Base-by-base conservation (phyloP, 1,140 invertebrate genomes). In the Agrypnia vestita region DNA sequence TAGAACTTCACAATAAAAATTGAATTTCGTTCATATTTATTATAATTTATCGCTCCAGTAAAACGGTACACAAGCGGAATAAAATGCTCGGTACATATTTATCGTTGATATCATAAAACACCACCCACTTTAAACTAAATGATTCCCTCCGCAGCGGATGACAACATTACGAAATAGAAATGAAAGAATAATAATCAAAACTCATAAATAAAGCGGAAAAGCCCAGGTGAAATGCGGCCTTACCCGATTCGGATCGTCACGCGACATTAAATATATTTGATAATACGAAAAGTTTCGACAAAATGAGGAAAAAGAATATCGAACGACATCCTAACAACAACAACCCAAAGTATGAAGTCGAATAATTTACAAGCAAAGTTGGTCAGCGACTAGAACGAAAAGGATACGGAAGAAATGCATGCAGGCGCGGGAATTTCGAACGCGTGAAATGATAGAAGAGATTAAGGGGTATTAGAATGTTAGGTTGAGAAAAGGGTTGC, bases 161-260 rank as follows among this genome's bases (percentile, higher is more conserved):
- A 59, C 21, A 59, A 59, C 21, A 17, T 59, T 59, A 19, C 15
- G 15, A 59, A 59, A 59, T 59, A 59, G 15, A 59, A 59, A 59
- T 21, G 55, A 12, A 59, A n/a, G 6, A 8, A 17, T 8, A 21
- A 10, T 59, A 19, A 59, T 59, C 17, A 59, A 19, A 59, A 59
- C 13, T 21, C 17, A 59, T 59, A 59, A 59, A 59, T 59, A 59
- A 35, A 35, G 25, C 21, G 55, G 7, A 59, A 59, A 59, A 17
- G 55, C 55, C 11, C 55, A 1, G 55, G 11, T 59, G 17, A 10
- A 59, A 21, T 59, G 11, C 15, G 15, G 55, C 25, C 10, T 59
- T 21, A 59, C 55, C 9, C 55, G 17, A 59, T 59, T 7, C 55
- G 9, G 55, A 19, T 19, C 11, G 55, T 19, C 21, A 59, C 55